These are phyloP conservation scores for Hypothenemus hampei DNA, from an alignment of 1,140 invertebrate species.

Conservation along the genomic window DNA sequence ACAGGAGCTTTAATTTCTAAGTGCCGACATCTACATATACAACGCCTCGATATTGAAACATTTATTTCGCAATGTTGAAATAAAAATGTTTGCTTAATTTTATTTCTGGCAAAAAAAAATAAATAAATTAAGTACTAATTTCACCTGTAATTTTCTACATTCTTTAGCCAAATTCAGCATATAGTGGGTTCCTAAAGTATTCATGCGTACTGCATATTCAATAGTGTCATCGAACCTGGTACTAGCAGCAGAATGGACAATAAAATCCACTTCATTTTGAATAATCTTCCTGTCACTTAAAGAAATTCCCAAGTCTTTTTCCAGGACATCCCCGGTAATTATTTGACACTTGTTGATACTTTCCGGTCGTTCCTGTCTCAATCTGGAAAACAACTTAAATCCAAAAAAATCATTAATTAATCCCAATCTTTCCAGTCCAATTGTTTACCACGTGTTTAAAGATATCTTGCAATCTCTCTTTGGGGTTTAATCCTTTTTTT, in stretches of 20 bases:
- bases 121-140: no score
- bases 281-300: slow-evolving; percentile 63
- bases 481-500: slow-evolving; percentile 73
- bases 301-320: slow-evolving; percentile 69
- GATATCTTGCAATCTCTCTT: slow-evolving; percentile 63
- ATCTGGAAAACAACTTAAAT: slow-evolving; percentile 28
- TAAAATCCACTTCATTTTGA: slow-evolving; percentile 67
- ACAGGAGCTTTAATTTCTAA: no score
- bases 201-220: slow-evolving; percentile 67
- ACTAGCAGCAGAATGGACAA: slow-evolving; percentile 90
- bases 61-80: no score
- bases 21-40: no score
- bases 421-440: background rate
- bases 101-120: no score
- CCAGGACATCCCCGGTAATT: slow-evolving; percentile 73
- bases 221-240: slow-evolving; percentile 74
- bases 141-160: slow-evolving; percentile 64
- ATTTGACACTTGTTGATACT: slow-evolving; percentile 57
- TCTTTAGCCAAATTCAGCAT: slow-evolving; percentile 69
- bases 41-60: no score
- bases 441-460: slow-evolving; percentile 60
- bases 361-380: slow-evolving; percentile 19
- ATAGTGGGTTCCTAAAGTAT: slow-evolving; percentile 68
- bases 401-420: background rate
- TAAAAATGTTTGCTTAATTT: no score